Evolutionary conservation across 2,888 invertebrate species (phyloP), one percentile per base, ranked within the genome.

Genomic region (Esperia sulphurella): DNA sequence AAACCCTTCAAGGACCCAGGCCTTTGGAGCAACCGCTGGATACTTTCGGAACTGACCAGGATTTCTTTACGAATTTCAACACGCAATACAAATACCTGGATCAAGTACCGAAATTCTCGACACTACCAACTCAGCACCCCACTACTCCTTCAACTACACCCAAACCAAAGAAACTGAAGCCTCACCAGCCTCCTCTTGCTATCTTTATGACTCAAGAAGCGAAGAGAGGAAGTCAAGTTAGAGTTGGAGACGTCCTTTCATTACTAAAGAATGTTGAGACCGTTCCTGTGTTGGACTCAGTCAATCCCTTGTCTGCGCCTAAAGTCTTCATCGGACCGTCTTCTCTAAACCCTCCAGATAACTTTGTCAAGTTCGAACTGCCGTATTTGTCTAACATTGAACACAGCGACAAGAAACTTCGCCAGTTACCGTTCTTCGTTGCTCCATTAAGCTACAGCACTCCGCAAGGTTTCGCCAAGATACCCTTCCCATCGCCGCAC

Each of bases 171-270:
- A 93, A 93, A 66, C 79, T 92, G 0, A 94, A 93, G 63, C 94
- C 96, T 0, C 95, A 96, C 75, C 96, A 96, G 70, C 96, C 96
- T 1, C 96, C 96, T 0, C 75, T 96, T 41, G 95, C 96, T 1
- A 95, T 96, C 57, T 96, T 95, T 68, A 91, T 96, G 86, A 90
- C 88, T n/a, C 91, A 90, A 63, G 81, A 83, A 61, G 62, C 73
- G 3, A 85, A 81, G 48, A 86, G 79, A 57, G 84, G 86, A 31
- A 77, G 82, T 29, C 84, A 90, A 53, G 88, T 92, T 0, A 92
- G 92, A 65, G 91, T 95, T 2, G 87, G 92, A 12, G 95, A 96
- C 68, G 95, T 96, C 3, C 78, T 96, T 13, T 86, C 91, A 30
- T 88, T 93, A 0, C 73, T 96, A 14, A 94, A 94, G 65, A 92